Base-by-base conservation (phyloP, 1,140 invertebrate genomes). In the Aphidius ervi region DNA sequence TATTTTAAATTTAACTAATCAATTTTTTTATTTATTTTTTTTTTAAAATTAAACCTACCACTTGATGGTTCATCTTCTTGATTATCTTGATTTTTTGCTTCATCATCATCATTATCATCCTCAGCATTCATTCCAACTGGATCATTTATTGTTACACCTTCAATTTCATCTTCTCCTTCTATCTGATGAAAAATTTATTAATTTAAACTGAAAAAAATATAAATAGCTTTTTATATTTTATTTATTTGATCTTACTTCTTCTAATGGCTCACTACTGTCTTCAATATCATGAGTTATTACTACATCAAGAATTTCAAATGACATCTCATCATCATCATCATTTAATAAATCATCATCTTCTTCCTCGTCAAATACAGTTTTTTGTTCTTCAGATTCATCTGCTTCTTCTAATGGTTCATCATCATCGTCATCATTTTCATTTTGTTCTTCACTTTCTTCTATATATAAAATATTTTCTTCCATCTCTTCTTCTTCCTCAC, bases 291-390 rank as follows among this genome's bases (percentile, higher is more conserved):
- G 65, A 23, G 74, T 56, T 31, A 69, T 74, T 49, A 70, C 63
- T 59, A 71, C 74, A 74, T 76, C 62, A 73, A 65, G 71, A 63
- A 81, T 80, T 50, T 82, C 79, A 37, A 79, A 77, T 46, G 70
- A 68, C 6, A 74, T 72, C 4, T 82, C 73, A 4, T 72, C 66
- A 42, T 78, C 73, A 16, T 66, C 68, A 8, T 73, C 61, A 63
- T 72, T 74, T 52, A 77, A 16, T 16, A 16, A 16, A 16, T 16
- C 70, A 60, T 78, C 68, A 6, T 74, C 71, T n/a, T 66, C 65
- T 6, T 74, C 70, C 42, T 63, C 61, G 59, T 74, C 66, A 46
- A 75, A 77, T 42, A 78, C 67, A 63, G 77, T 78, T 59, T 79
- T 75, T 52, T 78, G 58, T 41, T 67, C 67, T 63, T 63, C 68